Conservation (phyloP, 2,113 vertebrate genomes). For the Machaerirhynchus nigripectus region DNA sequence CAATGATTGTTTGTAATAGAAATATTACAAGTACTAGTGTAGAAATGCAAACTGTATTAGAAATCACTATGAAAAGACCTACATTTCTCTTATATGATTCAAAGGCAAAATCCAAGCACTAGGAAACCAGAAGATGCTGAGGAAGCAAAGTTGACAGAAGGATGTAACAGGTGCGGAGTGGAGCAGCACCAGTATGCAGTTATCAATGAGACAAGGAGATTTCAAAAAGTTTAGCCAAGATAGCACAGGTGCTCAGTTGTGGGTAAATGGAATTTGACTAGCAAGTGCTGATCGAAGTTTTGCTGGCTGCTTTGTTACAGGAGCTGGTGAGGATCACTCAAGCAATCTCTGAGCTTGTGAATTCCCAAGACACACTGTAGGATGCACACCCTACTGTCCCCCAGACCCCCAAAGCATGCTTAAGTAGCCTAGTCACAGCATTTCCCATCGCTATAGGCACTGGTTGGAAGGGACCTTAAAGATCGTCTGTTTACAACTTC, state of each 20-base stretch:
- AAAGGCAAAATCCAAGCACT: background rate
- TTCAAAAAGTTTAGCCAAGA: background rate
- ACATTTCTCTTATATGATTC: background rate
- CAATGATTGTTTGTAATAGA: background rate
- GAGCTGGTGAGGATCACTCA: background rate
- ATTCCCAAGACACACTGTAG: background rate
- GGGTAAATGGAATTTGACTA: background rate
- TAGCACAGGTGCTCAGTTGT: background rate
- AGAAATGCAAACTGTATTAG: background rate
- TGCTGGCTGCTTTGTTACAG: background rate
- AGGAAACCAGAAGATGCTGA: background rate
- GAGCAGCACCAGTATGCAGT: background rate
- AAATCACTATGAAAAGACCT: background rate
- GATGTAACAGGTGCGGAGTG: background rate
- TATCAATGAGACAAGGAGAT: background rate
- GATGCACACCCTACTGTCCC: background rate
- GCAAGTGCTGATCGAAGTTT: background rate
- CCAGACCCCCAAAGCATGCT: background rate
- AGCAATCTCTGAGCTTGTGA: background rate
- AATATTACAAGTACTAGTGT: background rate
- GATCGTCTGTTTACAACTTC: background rate
- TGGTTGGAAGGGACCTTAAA: background rate
- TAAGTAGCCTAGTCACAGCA: background rate
- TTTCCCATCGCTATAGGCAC: background rate
- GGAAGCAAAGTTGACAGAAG: background rate